Evolutionary conservation across 2,113 vertebrate species (phyloP), one percentile per base, ranked within the genome.

Genomic region (Sander lucioperca): DNA sequence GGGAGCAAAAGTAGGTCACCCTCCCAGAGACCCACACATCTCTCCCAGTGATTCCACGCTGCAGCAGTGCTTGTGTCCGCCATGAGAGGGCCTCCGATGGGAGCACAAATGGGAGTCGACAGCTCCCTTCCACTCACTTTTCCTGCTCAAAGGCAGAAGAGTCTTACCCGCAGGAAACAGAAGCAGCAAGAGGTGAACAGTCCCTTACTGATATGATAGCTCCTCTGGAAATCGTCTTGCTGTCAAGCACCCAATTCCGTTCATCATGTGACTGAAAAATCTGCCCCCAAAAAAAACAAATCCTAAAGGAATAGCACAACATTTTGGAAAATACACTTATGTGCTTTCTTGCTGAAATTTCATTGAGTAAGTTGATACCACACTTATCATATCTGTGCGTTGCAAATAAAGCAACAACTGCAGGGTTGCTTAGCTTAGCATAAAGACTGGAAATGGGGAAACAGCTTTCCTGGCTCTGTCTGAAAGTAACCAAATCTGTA

Each of bases 1-100:
- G 48, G 77, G 67, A 90, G 77, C 59, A 87, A 93, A 95, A 94
- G 92, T 95, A 95, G 95, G 95, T 95, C 94, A 95, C 72, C 86
- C 74, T 94, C 85, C 86, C 65, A 51, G 91, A 94, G 89, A 92
- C 88, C 86, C 79, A 50, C 79, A 76, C 85, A 61, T 90, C 77
- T 87, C 88, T 88, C 78, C 50, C 77, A 51, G 51, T 72, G 77
- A 84, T 76, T 84, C 74, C 81, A 77, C 56, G 61, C 82, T 70
- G 89, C 86, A 66, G 88, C 13, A 7, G 78, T 61, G 90, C 88
- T 83, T 75, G 78, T 77, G 85, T 89, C 74, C 79, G 87, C 87
- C 84, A 69, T 79, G 39, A 89, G 84, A 82, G 67, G 61, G 82
- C 71, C 62, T 76, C 45, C 65, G 54, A 68, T 62, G 25, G 59